Evolutionary conservation across 2,888 invertebrate genomes (phyloP).

Genomic region (Achlya flavicornis): DNA sequence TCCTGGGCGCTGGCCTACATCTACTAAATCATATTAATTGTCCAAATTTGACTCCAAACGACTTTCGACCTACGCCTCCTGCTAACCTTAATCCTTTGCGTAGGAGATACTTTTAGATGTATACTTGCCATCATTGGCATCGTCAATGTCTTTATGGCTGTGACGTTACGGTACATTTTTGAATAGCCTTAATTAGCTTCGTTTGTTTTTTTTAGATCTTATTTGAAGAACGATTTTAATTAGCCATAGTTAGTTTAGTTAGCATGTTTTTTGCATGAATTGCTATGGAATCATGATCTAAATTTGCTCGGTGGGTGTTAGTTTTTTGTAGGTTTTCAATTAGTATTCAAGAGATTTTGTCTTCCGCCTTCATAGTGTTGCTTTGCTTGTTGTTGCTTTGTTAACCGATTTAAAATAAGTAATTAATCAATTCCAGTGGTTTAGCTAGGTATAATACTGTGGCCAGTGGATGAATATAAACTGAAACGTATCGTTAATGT

Average conservation of each 20-base stretch:
- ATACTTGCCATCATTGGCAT: constrained; percentile 4
- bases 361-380: neutral
- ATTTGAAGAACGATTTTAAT: constrained; percentile 21
- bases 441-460: too few relatives aligned
- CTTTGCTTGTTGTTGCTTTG: too few relatives aligned
- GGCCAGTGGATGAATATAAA: too few relatives aligned
- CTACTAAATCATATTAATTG: constrained; percentile 56
- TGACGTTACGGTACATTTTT: constrained; percentile 9
- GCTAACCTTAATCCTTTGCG: constrained; percentile 33
- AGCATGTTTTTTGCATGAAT: constrained; percentile 23
- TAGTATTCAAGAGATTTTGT: neutral
- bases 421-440: too few relatives aligned
- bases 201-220: constrained; percentile 16
- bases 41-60: constrained; percentile 51
- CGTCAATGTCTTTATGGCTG: too few relatives aligned
- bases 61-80: constrained; percentile 29
- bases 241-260: constrained; percentile 17
- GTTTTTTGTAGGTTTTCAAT: constrained; percentile 19
- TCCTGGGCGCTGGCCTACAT: constrained; percentile 62
- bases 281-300: constrained; percentile 24
- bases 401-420: too few relatives aligned
- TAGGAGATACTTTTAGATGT: constrained; percentile 40
- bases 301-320: constrained; percentile 25
- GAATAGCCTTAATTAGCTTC: neutral
- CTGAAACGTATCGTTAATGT: too few relatives aligned